Conservation (phyloP, 30 jellyfish, hydroid and myxozoan species). For the Aurelia sp. region DNA sequence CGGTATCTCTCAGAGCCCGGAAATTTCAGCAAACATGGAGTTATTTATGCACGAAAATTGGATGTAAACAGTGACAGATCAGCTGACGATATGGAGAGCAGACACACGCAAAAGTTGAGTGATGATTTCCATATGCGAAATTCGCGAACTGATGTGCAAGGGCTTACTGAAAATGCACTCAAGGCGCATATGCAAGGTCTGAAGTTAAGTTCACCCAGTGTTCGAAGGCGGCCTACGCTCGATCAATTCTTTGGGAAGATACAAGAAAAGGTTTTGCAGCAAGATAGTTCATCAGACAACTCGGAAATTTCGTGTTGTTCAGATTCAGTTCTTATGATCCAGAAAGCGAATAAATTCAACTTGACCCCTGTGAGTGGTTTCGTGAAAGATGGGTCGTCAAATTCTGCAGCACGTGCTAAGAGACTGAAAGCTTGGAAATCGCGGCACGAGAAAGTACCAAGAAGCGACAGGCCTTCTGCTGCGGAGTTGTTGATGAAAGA, state of each 20-base stretch:
- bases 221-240: constrained; percentile 45
- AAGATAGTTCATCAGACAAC: constrained; percentile 29
- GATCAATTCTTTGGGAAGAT: constrained; percentile 43
- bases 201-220: constrained; percentile 26
- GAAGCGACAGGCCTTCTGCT: constrained; percentile 9
- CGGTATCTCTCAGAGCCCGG: constrained; percentile 49
- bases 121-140: neutral
- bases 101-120: too few relatives aligned
- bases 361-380: constrained; percentile 50
- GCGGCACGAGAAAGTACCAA: constrained; percentile 13
- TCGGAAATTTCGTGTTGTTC: constrained; percentile 33
- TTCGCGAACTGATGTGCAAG: neutral
- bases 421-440: constrained; percentile 56
- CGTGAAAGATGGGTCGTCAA: constrained; percentile 21
- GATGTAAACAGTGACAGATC: neutral
- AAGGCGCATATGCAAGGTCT: constrained; percentile 32
- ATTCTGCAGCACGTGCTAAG: constrained; percentile 26
- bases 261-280: constrained; percentile 28
- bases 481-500: neutral
- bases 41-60: too few relatives aligned
- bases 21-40: constrained; percentile 2
- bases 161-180: constrained; percentile 48
- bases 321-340: constrained; percentile 49
- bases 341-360: constrained; percentile 33
- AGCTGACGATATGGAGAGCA: too few relatives aligned